phyloP scores from a whole-genome alignment of 2,797 vertebrate genomes.

The Macrochelys suwanniensis region DNA sequence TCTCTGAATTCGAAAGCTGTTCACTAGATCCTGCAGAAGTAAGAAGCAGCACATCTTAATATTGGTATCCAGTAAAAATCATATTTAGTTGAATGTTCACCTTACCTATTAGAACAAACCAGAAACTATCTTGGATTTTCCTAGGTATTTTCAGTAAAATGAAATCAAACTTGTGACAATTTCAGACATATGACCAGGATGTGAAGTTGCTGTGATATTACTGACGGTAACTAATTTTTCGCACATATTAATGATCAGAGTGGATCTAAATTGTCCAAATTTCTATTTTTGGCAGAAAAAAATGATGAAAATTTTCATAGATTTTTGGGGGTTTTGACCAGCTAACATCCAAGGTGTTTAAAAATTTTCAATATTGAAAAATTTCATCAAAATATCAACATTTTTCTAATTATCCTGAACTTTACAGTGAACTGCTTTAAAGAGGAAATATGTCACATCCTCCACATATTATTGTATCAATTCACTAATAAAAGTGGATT shows the following conservation, averaged over 20 bases:
- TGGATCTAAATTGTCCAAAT: neutral
- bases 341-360: neutral
- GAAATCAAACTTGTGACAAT: neutral
- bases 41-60: neutral
- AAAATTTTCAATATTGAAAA: neutral
- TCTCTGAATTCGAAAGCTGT: slow-evolving; percentile 60
- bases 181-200: neutral
- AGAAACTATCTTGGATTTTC: neutral
- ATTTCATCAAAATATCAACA: neutral
- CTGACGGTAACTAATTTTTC: neutral
- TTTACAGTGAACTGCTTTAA: neutral
- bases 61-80: neutral
- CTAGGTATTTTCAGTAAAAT: neutral
- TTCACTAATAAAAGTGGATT: neutral
- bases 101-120: neutral
- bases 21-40: slow-evolving; percentile 82
- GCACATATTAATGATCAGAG: neutral
- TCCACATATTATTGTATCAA: neutral
- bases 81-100: neutral
- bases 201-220: neutral
- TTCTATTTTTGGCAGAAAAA: neutral
- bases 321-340: neutral
- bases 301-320: neutral
- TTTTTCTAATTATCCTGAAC: neutral
- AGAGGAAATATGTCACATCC: neutral